Percentiles rank a stretch among this genome's conserved stretches.
phyloP scores from a whole-genome alignment of 2,113 vertebrate species.

The Heptranchias perlo region DNA sequence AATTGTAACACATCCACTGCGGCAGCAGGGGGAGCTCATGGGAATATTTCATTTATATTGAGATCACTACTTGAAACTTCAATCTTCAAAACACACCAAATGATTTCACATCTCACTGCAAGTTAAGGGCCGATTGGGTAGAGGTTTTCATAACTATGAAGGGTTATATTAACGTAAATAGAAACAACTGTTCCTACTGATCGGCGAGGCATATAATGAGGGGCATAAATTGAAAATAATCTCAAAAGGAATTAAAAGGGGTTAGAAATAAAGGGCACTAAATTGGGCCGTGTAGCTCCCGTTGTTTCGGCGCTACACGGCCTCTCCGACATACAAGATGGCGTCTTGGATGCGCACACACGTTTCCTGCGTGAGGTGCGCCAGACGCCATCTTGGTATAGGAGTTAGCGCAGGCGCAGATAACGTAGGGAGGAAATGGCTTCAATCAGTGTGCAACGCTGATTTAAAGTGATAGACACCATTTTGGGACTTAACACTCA shows the following conservation, averaged over 20 bases:
- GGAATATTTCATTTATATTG: neutral
- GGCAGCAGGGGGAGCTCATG: neutral
- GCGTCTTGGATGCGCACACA: too few relatives aligned
- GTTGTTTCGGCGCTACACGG: too few relatives aligned
- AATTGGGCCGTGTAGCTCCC: too few relatives aligned
- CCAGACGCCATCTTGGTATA: too few relatives aligned
- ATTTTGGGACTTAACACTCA: too few relatives aligned
- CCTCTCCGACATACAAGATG: too few relatives aligned
- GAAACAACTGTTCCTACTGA: neutral
- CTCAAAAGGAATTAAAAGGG: neutral
- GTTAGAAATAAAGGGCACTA: too few relatives aligned
- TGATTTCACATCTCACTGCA: neutral
- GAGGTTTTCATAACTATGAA: neutral
- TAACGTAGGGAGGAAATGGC: too few relatives aligned
- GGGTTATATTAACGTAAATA: neutral
- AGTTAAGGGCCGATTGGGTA: neutral
- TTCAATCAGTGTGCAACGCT: too few relatives aligned
- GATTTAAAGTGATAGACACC: too few relatives aligned
- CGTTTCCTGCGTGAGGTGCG: too few relatives aligned
- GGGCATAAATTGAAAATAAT: neutral
- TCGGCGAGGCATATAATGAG: neutral
- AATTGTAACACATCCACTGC: neutral
- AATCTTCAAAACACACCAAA: neutral
- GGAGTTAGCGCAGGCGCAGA: too few relatives aligned
- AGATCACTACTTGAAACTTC: neutral